These are phyloP conservation scores for Drosophila ogumai DNA, from an alignment of 1,140 invertebrate species.

Conservation along the genomic window DNA sequence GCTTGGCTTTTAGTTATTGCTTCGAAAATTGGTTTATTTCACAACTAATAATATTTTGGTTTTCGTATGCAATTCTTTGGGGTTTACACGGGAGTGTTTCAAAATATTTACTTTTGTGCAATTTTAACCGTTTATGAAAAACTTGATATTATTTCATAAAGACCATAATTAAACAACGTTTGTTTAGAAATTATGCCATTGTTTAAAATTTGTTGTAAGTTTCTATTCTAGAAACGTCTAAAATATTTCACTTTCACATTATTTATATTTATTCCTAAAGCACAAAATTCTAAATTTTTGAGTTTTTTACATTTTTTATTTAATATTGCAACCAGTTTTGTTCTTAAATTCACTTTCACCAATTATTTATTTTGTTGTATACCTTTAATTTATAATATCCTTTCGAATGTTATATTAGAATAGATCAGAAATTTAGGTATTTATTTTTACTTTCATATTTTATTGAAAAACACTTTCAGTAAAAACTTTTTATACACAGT, in stretches of 20 bases:
- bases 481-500: neutral
- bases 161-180: too few relatives aligned
- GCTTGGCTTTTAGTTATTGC: constrained; percentile 8
- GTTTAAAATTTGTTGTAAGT: too few relatives aligned
- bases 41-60: neutral
- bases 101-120: neutral
- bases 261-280: neutral
- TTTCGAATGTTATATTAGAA: neutral
- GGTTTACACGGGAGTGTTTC: neutral
- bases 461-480: neutral
- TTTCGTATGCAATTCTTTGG: neutral
- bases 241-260: neutral
- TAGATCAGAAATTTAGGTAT: too few relatives aligned
- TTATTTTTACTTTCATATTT: neutral
- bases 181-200: too few relatives aligned
- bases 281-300: neutral
- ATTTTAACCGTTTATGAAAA: too few relatives aligned
- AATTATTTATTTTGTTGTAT: neutral
- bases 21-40: neutral
- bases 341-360: neutral
- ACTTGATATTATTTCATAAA: too few relatives aligned
- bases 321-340: neutral
- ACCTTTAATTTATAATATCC: neutral
- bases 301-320: neutral
- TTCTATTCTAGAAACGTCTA: neutral